Evolutionary conservation across 2,113 vertebrate genomes (phyloP).

Genomic region (Lamprologus callipterus): DNA sequence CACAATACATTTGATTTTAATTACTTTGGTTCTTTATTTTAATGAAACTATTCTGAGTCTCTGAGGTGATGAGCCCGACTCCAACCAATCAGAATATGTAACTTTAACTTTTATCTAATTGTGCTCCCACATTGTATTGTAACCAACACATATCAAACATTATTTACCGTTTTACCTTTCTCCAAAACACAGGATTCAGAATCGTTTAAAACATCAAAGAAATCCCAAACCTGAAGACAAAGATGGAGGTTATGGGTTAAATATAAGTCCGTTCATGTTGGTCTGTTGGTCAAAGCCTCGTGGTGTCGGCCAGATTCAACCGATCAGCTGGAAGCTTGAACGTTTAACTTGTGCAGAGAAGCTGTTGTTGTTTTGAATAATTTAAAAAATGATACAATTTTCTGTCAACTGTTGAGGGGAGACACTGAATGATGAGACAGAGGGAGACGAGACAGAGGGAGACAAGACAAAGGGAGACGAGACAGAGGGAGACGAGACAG

Average conservation of each 20-base stretch:
- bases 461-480: rapidly evolving
- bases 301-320: not conserved
- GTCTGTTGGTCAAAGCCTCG: not conserved
- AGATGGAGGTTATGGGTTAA: not conserved
- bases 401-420: not conserved
- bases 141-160: not conserved
- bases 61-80: not conserved
- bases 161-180: not conserved
- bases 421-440: rapidly evolving
- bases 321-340: not conserved
- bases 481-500: rapidly evolving
- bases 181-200: not conserved
- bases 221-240: not conserved
- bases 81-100: not conserved
- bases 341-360: not conserved
- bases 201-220: not conserved
- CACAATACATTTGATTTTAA: not conserved
- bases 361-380: not conserved
- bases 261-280: not conserved
- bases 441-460: rapidly evolving
- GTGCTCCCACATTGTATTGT: not conserved
- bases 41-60: not conserved
- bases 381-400: not conserved
- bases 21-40: not conserved
- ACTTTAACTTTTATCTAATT: not conserved